Evolutionary conservation across 2,113 vertebrate species (phyloP), one percentile per base, ranked within the genome.

Genomic region (Brevimyrus niger): DNA sequence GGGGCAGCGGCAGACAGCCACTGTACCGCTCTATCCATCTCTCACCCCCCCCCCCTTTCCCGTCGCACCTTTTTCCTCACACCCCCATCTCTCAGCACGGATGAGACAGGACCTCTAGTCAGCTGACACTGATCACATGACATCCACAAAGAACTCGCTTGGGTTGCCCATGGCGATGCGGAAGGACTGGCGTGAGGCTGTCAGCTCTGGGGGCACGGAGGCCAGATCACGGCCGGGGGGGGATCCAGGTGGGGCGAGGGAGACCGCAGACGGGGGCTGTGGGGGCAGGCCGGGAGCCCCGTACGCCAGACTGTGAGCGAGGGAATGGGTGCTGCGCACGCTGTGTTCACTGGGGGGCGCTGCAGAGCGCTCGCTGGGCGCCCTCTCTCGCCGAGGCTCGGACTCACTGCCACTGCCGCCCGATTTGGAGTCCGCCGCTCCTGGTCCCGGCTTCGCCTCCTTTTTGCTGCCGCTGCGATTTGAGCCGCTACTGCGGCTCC

Each of bases 121-220:
- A 88, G 80, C 47, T 88, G 86, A 89, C 89, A 89, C 92, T 91
- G 93, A 93, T 98, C 97, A 99, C 98, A 99, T 99, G 94, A 99
- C 98, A 93, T 99, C 98, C 93, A 99, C 97, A 93, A 99, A 99
- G 95, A 98, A 98, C 96, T 99, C 98, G 92, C 97, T 96, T 94
- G 98, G 97, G 96, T 99, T 98, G 92, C 97, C 98, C 97, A 98
- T 96, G 94, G 98, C 97, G 95, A 99, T 97, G 94, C 96, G 96
- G 97, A 99, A 98, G 91, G 98, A 98, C 96, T 98, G 97, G 94
- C 97, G 96, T 91, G 97, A 99, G 91, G 96, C 97, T 4, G 97
- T 98, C 94, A 99, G 97, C 97, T 99, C 98, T 0, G 98, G 97
- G 92, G 98, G 98, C 94, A 98, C 97, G 0, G 97, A 96, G 91